Conservation (phyloP, 2,113 vertebrate genomes). For the Zosterops hypoxanthus region DNA sequence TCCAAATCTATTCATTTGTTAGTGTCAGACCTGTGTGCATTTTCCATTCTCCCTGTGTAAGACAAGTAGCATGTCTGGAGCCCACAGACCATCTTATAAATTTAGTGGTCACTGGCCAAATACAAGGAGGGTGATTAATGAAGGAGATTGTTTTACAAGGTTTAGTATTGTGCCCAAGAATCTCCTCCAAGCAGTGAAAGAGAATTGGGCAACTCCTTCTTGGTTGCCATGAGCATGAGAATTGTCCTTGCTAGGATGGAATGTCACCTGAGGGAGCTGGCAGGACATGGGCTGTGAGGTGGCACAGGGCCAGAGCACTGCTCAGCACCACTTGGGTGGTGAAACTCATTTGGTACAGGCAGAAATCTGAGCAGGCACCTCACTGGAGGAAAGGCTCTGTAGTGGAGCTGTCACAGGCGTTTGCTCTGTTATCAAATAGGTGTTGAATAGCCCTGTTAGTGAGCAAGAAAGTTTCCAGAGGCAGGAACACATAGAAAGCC, state of each 20-base stretch:
- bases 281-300: not conserved
- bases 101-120: not conserved
- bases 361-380: not conserved
- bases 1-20: not conserved
- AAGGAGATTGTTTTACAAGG: not conserved
- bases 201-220: not conserved
- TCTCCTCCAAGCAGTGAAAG: not conserved
- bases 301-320: not conserved
- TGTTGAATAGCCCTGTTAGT: rapidly evolving
- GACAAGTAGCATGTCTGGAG: not conserved
- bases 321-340: not conserved
- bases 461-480: not conserved
- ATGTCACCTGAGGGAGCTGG: not conserved
- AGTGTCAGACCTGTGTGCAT: not conserved
- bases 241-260: rapidly evolving
- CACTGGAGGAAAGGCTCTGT: not conserved
- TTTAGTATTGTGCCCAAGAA: not conserved
- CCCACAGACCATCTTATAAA: not conserved
- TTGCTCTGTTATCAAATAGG: not conserved
- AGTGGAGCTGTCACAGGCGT: rapidly evolving
- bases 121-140: not conserved
- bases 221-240: rapidly evolving
- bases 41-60: not conserved
- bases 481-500: not conserved
- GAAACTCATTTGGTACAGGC: not conserved